These are phyloP conservation scores for Etheostoma spectabile DNA, from an alignment of 2,113 vertebrate species.

Conservation along the genomic window DNA sequence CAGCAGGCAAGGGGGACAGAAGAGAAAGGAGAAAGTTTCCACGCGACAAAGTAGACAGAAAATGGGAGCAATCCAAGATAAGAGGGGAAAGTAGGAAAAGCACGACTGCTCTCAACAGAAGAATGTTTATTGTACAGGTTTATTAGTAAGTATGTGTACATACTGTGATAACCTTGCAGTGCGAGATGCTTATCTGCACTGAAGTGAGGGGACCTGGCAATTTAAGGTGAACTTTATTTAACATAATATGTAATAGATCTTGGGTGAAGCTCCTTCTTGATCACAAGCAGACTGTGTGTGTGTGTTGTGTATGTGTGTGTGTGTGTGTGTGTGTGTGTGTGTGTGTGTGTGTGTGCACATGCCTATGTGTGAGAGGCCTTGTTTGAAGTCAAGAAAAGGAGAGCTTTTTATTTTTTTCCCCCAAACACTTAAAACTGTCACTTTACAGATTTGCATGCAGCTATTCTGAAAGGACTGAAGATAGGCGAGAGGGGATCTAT, in stretches of 20 bases:
- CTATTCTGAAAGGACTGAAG: background rate
- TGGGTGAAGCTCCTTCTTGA: conserved; percentile 14
- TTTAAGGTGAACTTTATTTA: conserved; percentile 49
- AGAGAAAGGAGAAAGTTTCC: too few relatives aligned
- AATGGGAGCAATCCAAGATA: too few relatives aligned
- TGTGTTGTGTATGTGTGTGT: background rate
- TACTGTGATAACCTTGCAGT: conserved; percentile 29
- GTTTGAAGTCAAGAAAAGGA: too few relatives aligned
- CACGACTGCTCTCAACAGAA: too few relatives aligned
- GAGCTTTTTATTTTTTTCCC: too few relatives aligned
- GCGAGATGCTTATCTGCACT: conserved; percentile 17
- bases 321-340: conserved; percentile 19
- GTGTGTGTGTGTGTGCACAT: conserved; percentile 6
- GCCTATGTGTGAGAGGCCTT: too few relatives aligned
- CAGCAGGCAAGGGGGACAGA: too few relatives aligned
- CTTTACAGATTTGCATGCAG: conserved; percentile 40
- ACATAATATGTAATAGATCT: conserved; percentile 38
- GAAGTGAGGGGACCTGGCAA: background rate
- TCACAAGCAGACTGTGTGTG: conserved; percentile 5
- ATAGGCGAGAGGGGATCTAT: conserved; percentile 14
- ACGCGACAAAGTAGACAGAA: too few relatives aligned
- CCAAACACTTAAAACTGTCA: conserved; percentile 22
- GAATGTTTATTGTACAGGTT: background rate
- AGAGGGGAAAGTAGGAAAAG: too few relatives aligned
- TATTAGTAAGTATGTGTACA: conserved; percentile 33